Evolutionary conservation across 2,888 invertebrate species (phyloP), one percentile per base, ranked within the genome.

Genomic region (Dynastes grantii): DNA sequence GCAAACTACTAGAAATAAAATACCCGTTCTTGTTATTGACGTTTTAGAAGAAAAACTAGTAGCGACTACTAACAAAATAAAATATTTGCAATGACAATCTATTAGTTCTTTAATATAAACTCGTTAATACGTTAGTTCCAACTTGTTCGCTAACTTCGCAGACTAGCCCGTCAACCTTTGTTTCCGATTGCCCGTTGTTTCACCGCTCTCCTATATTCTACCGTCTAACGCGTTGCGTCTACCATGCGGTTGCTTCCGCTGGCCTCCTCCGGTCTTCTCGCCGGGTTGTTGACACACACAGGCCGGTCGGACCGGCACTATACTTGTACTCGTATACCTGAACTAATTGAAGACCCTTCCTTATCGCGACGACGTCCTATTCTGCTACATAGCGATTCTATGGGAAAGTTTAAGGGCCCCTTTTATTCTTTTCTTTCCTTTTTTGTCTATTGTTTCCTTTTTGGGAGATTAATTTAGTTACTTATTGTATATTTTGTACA

Each of bases 271-370:
- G 80, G 80, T 79, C 80, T 81, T 80, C 78, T 78, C 80, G 79
- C 61, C 81, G 81, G 83, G 83, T 83, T 83, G 83, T 83, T 83
- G 83, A 83, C 83, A 83, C 81, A 78, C 80, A 81, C 11, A 9
- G 29, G 29, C 32, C 29, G 32, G 63, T 63, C 80, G 80, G 82
- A 80, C 81, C 78, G 80, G 79, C 79, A 81, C 77, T 76, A 79
- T 55, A 77, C 77, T 71, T 22, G 63, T 79, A 80, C 71, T 76
- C 55, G 67, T 80, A 80, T 84, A 82, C 83, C 83, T 80, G 84
- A 84, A 84, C 83, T 84, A 84, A 84, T 84, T 84, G 82, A 58
- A 80, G 63, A 76, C 80, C 78, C 77, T 71, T 77, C 71, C 77
- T 77, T 71, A 77, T 77, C 77, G 53, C 70, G 53, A 53, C 53